Base-by-base conservation (phyloP, 1,140 invertebrate species). In the Leptestheria dahalacensis region DNA sequence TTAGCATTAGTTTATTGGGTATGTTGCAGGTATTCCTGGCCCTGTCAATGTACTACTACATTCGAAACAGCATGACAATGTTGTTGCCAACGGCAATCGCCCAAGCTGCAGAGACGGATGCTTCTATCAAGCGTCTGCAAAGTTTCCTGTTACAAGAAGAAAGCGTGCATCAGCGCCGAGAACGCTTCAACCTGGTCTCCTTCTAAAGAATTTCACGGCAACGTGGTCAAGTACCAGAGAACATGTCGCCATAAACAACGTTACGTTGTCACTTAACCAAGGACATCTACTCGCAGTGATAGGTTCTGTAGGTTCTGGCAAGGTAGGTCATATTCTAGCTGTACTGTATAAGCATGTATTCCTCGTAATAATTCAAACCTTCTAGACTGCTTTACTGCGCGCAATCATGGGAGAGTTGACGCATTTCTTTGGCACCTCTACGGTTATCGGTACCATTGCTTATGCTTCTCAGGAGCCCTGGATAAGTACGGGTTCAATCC, bases 401-500 rank as follows among this genome's bases (percentile, higher is more conserved):
- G 77, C 81, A 1, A 77, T 95, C 57, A 74, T 96, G 3, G 76
- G 80, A 56, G 92, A 96, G 72, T 68, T 94, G 25, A 83, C 85
- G 2, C 65, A 86, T 0, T 71, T 69, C 1, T 70, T 74, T 0
- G 90, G 90, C 0, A 73, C 70, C 4, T 70, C 94, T 0, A 73
- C 78, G 50, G 73, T 91, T 0, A 78, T 79, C 48, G 92, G 92
- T 18, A 81, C 74, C 29, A 72, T 95, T 4, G 85, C 88, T 0
- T 97, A 94, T 71, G 83, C 88, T 15, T 85, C 88, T 15, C 92
- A 97, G 71, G 87, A 94, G 65, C 82, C 91, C 0, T 97, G 91
- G 91, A 77, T 95, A 0, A 79, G 78, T 65, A 71, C 72, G 1
- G 77, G 75, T 9, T 74, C 72, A 48, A 66, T 80, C 1, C 63